Conservation (phyloP, 2,888 invertebrate genomes). For the Hirtodrosophila confusa region DNA sequence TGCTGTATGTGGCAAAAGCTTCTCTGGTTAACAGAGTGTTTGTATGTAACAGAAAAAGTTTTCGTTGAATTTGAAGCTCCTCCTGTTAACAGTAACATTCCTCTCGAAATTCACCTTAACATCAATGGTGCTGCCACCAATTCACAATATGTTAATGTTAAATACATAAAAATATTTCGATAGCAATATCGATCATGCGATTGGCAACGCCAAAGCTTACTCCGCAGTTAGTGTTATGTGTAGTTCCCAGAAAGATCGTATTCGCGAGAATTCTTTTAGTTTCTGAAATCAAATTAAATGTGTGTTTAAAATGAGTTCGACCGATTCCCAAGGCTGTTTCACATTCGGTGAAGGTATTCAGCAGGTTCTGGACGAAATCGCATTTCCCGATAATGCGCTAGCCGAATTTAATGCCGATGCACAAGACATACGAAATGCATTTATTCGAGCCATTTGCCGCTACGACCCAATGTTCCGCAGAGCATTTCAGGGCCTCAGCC, state of each 20-base stretch:
- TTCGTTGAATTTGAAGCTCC: conserved; percentile 1
- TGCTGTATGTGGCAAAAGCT: no score
- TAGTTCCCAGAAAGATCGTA: conserved; percentile 4
- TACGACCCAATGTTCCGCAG: conserved; percentile 31
- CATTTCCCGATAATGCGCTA: conserved; percentile 20
- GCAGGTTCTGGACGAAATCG: conserved; percentile 27
- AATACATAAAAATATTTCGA: background rate
- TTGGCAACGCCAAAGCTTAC: conserved; percentile 1
- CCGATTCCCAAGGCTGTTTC: background rate
- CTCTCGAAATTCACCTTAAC: background rate
- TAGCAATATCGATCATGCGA: background rate
- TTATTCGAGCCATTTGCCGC: conserved; percentile 35
- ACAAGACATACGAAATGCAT: conserved; percentile 38
- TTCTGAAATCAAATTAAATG: background rate
- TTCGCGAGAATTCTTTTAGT: background rate
- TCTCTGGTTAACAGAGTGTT: no score
- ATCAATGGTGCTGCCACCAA: background rate
- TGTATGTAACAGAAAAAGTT: conserved; percentile 1
- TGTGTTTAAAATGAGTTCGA: conserved; percentile 11
- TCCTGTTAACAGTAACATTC: conserved; percentile 1
- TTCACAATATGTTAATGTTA: background rate
- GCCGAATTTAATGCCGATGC: conserved; percentile 39
- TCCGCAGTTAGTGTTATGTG: background rate
- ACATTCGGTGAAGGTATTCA: conserved; percentile 37
- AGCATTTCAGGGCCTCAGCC: conserved; percentile 39